Percentiles rank a stretch among this genome's conserved stretches.
These are phyloP conservation scores for Conchocele bisecta DNA, from an alignment of 2,888 invertebrate species.

Conservation along the genomic window DNA sequence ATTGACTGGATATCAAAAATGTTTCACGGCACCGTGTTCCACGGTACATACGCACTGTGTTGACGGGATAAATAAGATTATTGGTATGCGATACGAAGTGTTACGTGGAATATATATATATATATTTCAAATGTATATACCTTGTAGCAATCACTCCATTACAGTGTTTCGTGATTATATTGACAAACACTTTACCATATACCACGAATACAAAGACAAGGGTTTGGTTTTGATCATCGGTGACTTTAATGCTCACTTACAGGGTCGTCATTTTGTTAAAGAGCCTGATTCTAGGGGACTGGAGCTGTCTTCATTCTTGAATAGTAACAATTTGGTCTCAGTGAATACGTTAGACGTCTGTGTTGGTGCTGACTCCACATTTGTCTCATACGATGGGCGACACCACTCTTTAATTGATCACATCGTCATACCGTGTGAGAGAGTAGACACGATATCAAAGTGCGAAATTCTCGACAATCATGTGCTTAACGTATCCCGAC, in stretches of 20 bases:
- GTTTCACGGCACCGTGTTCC: too few species aligned
- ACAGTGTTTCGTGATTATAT: constrained; percentile 3
- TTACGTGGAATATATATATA: background rate
- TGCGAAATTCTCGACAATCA: constrained; percentile 15
- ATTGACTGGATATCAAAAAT: too few species aligned
- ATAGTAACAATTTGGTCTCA: background rate
- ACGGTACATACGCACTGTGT: too few species aligned
- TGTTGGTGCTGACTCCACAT: background rate
- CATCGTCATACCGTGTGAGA: constrained; percentile 4
- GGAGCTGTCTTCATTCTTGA: background rate
- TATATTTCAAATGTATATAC: constrained; percentile 10
- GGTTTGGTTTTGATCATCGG: constrained; percentile 6
- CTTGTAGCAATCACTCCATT: constrained; percentile 14
- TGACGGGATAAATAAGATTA: too few species aligned
- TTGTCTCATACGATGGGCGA: constrained; percentile 8
- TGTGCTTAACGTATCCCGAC: constrained; percentile 12
- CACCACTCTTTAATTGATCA: constrained; percentile 15
- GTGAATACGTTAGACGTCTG: background rate
- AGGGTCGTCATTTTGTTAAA: background rate
- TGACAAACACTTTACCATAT: background rate
- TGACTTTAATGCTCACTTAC: constrained; percentile 7
- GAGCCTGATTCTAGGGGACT: background rate
- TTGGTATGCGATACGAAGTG: background rate
- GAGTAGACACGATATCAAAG: background rate
- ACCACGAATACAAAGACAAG: background rate